Base-by-base conservation (phyloP, 2,888 invertebrate genomes). In the Brenthis hecate region DNA sequence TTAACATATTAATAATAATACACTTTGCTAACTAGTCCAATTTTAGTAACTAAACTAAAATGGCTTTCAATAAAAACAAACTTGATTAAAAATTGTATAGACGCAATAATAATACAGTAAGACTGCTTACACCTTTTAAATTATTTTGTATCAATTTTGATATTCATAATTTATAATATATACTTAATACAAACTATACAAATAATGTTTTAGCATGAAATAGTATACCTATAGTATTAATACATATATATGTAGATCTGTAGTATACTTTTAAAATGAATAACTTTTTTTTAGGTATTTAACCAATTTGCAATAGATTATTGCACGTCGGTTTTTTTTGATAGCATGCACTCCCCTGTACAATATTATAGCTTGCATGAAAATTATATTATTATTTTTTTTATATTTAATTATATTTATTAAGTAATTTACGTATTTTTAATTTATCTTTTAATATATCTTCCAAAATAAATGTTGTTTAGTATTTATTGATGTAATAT, bases 381-480 rank as follows among this genome's bases (percentile, higher is more conserved):
- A 89, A 89, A 89, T 60, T 58, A 48, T 87, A 83, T 86, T 83
- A 76, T 76, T 79, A 83, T 86, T 83, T 76, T 76, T 79, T 78
- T 61, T 65, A 61, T 66, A 64, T 73, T 80, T 76, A 78, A 80
- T 76, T 80, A 75, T 84, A 77, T 43, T 43, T 43, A 43, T 80
- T 72, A 76, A 80, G 72, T 65, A 76, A 77, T 75, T 76, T 85
- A 77, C 75, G 80, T 86, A 85, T 85, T 75, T 81, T 78, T 81
- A 83, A 80, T 70, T 66, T 76, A 74, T 77, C 72, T 76, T 61
- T 68, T 73, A 71, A 72, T 81, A 82, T 87, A 87, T 91, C 92
- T 92, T 92, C 92, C 92, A 92, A 92, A 92, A 92, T 92, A 92
- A 92, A 92, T 92, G 92, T 89, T 87, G 78, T 87, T 83, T 84